Conservation (phyloP, 1,140 invertebrate species). For the Ceratosolen fusciceps region DNA sequence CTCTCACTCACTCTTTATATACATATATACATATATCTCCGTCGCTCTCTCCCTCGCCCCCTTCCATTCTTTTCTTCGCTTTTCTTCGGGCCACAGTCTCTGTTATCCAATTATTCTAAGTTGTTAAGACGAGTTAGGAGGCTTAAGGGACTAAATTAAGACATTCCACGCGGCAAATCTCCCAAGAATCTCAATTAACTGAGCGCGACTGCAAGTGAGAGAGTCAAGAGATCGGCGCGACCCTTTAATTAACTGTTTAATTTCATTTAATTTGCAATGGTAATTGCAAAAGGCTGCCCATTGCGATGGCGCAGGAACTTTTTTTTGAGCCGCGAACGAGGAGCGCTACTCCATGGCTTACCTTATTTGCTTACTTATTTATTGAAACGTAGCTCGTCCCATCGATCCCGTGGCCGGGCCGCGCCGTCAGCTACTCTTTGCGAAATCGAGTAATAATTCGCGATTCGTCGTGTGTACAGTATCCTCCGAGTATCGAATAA, state of each 20-base stretch:
- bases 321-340: not conserved
- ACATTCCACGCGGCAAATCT: slow-evolving; percentile 73
- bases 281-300: slow-evolving; percentile 59
- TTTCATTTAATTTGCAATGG: slow-evolving; percentile 70
- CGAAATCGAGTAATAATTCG: too few relatives aligned
- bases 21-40: not conserved
- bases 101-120: slow-evolving; percentile 73
- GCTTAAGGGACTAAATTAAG: slow-evolving; percentile 73
- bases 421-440: too few relatives aligned
- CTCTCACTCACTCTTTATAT: slow-evolving; percentile 6
- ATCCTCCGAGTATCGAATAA: too few relatives aligned
- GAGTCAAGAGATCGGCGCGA: not conserved
- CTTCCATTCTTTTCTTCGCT: slow-evolving; percentile 35
- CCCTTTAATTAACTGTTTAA: slow-evolving; percentile 73
- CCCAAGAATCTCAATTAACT: slow-evolving; percentile 74
- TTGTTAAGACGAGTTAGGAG: slow-evolving; percentile 72
- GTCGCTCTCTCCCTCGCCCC: not conserved
- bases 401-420: not conserved
- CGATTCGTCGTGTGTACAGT: too few relatives aligned
- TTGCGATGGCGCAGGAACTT: not conserved
- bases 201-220: slow-evolving; percentile 49
- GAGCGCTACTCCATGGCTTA: too few relatives aligned
- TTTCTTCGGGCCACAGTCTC: slow-evolving; percentile 48
- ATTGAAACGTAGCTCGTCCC: not conserved
- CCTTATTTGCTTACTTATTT: too few relatives aligned